A percentile compares a stretch with the other conserved stretches of the same genome.
Evolutionary conservation across 2,113 vertebrate species (phyloP).

Genomic region (Terrapene triunguis): DNA sequence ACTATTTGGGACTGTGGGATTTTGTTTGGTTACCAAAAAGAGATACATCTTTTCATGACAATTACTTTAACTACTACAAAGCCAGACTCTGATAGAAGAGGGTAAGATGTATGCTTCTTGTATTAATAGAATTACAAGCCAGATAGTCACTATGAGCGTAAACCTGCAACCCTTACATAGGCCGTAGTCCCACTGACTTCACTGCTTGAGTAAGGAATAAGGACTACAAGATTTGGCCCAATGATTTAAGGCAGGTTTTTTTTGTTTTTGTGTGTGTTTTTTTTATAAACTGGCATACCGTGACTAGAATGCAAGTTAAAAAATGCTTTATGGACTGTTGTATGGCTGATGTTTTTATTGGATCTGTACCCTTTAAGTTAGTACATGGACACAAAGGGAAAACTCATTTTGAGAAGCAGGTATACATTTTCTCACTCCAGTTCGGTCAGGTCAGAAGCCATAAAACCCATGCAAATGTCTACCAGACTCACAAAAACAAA

Average conservation of each 20-base stretch:
- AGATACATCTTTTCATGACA: background rate
- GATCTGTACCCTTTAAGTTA: background rate
- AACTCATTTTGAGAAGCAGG: conserved; percentile 41
- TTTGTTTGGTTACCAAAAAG: background rate
- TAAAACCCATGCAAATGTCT: conserved; percentile 54
- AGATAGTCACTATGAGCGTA: background rate
- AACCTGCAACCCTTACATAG: background rate
- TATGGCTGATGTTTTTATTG: background rate
- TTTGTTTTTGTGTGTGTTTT: background rate
- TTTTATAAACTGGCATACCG: background rate
- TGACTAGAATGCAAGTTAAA: background rate
- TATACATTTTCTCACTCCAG: conserved; percentile 3
- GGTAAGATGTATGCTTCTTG: background rate
- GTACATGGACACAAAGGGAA: background rate
- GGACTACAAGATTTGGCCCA: conserved; percentile 14
- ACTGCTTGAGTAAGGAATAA: conserved; percentile 11
- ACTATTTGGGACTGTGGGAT: background rate
- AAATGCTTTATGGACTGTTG: background rate
- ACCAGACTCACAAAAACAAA: conserved; percentile 8
- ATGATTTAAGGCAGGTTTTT: background rate
- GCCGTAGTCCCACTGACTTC: background rate
- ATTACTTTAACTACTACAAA: background rate
- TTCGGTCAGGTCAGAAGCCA: conserved; percentile 42
- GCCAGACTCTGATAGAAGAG: background rate
- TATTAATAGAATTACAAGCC: conserved; percentile 1